phyloP scores from a whole-genome alignment of 2,797 vertebrate genomes.

The Crypturellus tataupa region DNA sequence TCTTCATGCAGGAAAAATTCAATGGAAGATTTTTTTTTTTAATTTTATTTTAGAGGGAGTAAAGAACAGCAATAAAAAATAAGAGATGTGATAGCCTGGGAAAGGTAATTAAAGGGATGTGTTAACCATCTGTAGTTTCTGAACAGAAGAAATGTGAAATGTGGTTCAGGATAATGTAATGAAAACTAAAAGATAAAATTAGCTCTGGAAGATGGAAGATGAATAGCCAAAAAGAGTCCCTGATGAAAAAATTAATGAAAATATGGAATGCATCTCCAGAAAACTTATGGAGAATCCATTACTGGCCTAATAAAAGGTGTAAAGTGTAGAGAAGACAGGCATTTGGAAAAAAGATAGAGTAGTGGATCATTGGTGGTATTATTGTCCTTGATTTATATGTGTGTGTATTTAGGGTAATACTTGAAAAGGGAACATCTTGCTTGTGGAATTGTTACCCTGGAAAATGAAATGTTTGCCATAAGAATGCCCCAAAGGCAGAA shows the following conservation, averaged over 20 bases:
- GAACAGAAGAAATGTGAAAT: not conserved
- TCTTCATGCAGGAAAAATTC: slow-evolving; percentile 25
- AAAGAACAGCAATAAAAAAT: not conserved
- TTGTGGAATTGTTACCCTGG: not conserved
- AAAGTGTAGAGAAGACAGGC: not conserved
- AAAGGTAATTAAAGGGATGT: not conserved
- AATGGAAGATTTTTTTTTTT: not conserved
- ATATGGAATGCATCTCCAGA: not conserved
- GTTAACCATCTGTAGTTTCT: not conserved
- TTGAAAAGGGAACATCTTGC: not conserved
- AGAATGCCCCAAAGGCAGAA: not conserved
- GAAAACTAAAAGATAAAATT: not conserved
- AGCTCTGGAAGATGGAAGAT: not conserved
- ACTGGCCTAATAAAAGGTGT: not conserved
- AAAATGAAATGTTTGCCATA: not conserved
- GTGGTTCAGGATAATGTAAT: not conserved
- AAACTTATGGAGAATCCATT: not conserved
- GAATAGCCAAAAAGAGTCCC: not conserved
- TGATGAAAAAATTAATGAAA: not conserved
- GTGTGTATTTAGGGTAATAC: not conserved
- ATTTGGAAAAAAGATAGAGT: not conserved
- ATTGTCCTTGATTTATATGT: not conserved
- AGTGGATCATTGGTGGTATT: rapidly evolving
- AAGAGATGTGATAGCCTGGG: not conserved
- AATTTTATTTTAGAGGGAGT: not conserved